phyloP scores from a whole-genome alignment of 2,797 vertebrate genomes.

The Phyllotis vaccarum region DNA sequence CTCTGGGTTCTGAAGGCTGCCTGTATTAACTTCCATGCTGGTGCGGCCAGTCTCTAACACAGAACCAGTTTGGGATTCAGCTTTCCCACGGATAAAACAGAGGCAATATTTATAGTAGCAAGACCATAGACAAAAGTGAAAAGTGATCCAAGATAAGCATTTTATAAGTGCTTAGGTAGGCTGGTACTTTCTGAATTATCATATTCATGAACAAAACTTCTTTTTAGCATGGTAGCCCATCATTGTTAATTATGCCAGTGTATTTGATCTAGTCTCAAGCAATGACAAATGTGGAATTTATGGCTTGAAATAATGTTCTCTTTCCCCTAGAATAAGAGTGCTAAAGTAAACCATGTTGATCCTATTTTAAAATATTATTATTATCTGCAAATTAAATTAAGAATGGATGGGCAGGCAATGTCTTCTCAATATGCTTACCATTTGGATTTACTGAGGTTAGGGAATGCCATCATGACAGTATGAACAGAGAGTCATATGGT shows the following conservation, averaged over 20 bases:
- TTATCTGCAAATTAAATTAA: not conserved
- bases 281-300: not conserved
- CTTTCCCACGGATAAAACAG: not conserved
- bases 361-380: slow-evolving; percentile 10
- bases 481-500: not conserved
- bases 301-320: slow-evolving; percentile 30
- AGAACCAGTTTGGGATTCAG: not conserved
- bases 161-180: not conserved
- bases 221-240: not conserved
- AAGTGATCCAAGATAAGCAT: not conserved
- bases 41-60: not conserved
- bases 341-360: slow-evolving; percentile 1
- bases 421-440: not conserved
- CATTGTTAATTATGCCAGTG: not conserved
- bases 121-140: not conserved
- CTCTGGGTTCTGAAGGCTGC: not conserved
- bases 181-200: not conserved
- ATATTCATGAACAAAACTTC: not conserved
- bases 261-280: not conserved
- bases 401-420: not conserved
- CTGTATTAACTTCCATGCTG: not conserved
- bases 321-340: not conserved
- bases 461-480: not conserved
- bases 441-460: not conserved
- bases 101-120: not conserved